phyloP scores from a whole-genome alignment of 2,113 vertebrate species.

The Semicossyphus pulcher region DNA sequence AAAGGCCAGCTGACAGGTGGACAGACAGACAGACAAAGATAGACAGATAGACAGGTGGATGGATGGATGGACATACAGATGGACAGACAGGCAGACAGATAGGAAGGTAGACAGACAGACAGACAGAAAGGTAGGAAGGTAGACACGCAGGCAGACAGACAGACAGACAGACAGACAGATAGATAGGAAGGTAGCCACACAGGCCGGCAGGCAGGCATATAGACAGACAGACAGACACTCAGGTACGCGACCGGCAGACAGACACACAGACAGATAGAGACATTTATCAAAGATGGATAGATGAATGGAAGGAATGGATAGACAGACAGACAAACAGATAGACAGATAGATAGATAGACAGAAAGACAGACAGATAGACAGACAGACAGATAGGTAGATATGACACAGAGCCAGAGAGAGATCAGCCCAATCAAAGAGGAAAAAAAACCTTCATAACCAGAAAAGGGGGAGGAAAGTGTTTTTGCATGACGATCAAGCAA shows the following conservation, averaged over 20 bases:
- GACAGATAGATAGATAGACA: not conserved
- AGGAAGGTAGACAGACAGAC: conserved; percentile 9
- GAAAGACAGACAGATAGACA: conserved; percentile 10
- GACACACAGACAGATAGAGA: conserved; percentile 6
- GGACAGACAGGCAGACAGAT: too few species aligned
- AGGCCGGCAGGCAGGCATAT: conserved; percentile 3
- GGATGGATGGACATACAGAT: not conserved
- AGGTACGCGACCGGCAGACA: conserved; percentile 15
- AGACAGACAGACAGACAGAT: conserved; percentile 20
- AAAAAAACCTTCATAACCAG: conserved; percentile 28
- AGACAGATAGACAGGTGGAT: not conserved
- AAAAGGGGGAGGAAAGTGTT: conserved; percentile 39
- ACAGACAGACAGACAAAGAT: conserved; percentile 5
- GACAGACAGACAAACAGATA: conserved; percentile 2
- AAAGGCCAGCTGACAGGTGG: not conserved
- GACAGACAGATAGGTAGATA: conserved; percentile 1
- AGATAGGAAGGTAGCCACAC: not conserved
- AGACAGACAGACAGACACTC: conserved; percentile 1
- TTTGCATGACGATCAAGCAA: conserved; percentile 69
- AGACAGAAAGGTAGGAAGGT: not conserved
- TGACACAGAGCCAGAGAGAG: conserved; percentile 2
- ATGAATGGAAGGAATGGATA: too few species aligned
- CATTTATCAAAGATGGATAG: too few species aligned
- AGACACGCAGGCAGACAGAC: not conserved
- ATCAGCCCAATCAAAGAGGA: conserved; percentile 48